Evolutionary conservation across 1,140 invertebrate genomes (phyloP), one percentile per base, ranked within the genome.

Genomic region (Camponotus floridanus): DNA sequence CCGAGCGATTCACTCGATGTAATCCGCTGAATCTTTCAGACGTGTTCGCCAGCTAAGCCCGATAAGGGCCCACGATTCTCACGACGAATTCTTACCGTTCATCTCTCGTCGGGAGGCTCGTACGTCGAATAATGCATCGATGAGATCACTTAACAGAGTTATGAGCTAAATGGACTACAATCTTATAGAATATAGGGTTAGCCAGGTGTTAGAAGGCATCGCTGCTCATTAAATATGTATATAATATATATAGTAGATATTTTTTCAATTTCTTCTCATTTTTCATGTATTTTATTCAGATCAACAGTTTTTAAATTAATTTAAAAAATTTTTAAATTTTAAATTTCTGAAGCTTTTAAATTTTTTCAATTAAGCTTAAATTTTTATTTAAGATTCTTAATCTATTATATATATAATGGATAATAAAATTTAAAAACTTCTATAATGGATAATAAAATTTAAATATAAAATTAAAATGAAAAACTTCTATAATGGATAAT

Each of bases 21-120:
- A 80, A 70, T 81, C 65, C 76, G 65, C 73, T 86, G 68, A 86
- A 86, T 86, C 76, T 86, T 86, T 86, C 57, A 86, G 65, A 45
- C 65, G 78, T 80, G 76, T 83, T 86, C 78, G 57, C 65, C 65
- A 21, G 85, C 42, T 68, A 86, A 81, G 78, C 78, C 57, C 76
- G 85, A 86, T 86, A 86, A 85, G 57, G 65, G 81, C 21, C 33
- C 71, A 59, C 62, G 59, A 62, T 85, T 85, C 81, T 85, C 81
- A 78, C 59, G 81, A 85, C 81, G 74, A 85, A 83, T 83, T 83
- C 79, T 74, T 83, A 55, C 68, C 42, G 55, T 73, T 83, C 68
- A n/a, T 83, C 79, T 73, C 68, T 73, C 68, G 68, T 45, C 21
- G 79, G 42, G 55, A 74, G 57, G 79, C 68, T 83, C 79, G 79